These are phyloP conservation scores for Agriopis leucophaearia DNA, from an alignment of 2,888 invertebrate genomes.

Conservation along the genomic window DNA sequence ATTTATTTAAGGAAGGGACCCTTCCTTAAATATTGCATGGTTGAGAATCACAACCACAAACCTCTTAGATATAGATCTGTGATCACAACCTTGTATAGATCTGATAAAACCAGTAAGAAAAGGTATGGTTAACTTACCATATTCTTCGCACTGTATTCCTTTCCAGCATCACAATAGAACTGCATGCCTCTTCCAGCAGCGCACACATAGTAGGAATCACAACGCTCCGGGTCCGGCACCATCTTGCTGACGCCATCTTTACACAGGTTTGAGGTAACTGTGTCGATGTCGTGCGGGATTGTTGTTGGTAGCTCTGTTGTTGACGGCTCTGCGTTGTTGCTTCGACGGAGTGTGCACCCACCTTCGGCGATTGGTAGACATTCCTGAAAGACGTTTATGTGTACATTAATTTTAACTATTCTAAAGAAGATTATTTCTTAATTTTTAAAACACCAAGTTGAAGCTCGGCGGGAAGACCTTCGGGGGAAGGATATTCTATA, in stretches of 20 bases:
- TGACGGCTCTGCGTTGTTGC: slow-evolving; percentile 1
- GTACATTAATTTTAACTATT: too few relatives aligned
- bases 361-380: slow-evolving; percentile 40
- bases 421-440: too few relatives aligned
- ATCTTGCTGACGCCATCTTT: slow-evolving; percentile 25
- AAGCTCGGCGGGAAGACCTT: too few relatives aligned
- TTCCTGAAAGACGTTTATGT: slow-evolving; percentile 25
- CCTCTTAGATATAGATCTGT: too few relatives aligned
- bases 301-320: slow-evolving; percentile 10
- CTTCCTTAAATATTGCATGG: too few relatives aligned
- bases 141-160: slow-evolving; percentile 29
- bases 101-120: too few relatives aligned
- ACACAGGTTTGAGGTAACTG: slow-evolving; percentile 23
- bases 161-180: slow-evolving; percentile 35
- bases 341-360: slow-evolving; percentile 36
- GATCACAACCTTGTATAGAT: too few relatives aligned
- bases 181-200: slow-evolving; percentile 27
- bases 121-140: slow-evolving; percentile 24
- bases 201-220: slow-evolving; percentile 37
- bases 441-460: too few relatives aligned
- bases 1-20: too few relatives aligned
- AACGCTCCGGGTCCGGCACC: slow-evolving; percentile 22
- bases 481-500: too few relatives aligned
- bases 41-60: too few relatives aligned
- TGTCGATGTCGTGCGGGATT: slow-evolving; percentile 26